Base-by-base conservation (phyloP, 1,140 invertebrate species). In the Lasioglossum baleicum region DNA sequence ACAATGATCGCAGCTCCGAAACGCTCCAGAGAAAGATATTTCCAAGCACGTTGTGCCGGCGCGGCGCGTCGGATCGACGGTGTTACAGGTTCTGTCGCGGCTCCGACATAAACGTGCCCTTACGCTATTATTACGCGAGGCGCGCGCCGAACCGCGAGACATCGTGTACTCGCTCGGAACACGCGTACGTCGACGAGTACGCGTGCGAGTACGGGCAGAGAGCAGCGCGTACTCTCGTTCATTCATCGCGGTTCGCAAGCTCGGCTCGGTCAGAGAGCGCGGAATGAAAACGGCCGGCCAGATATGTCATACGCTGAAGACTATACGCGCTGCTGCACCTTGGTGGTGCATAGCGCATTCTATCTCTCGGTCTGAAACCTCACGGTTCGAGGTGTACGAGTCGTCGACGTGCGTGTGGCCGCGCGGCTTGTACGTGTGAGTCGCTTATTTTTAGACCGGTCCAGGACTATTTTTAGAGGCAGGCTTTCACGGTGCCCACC, bases 391-490 rank as follows among this genome's bases (percentile, higher is more conserved):
- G 68, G 13, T 15, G 51, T 20, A 20, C 51, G 51, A 0, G 15
- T n/a, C n/a, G n/a, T n/a, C 15, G 51, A 8, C 67, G 68, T 79
- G 58, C 64, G 51, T 35, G 58, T 67, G 75, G 75, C 48, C 68
- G 48, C 40, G 68, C 17, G 1, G 35, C 35, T 3, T 73, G 66
- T 58, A 22, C 80, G 81, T 73, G 80, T 79, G 79, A 61, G 75
- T 77, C 60, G 53, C 40, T 60, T 91, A 91, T 91, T 91, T 91
- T 91, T 91, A 91, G 87, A 89, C 79, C 80, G 84, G 88, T 86
- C 88, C 88, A 80, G 61, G 84, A 84, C 64, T 90, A 90, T 90
- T 90, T 90, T 90, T 90, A 90, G 89, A 80, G 80, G 31, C 65
- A 77, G 75, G 67, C 83, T 88, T 89, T 88, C 82, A 85, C 83